Conservation (phyloP, 2,888 invertebrate genomes). For the Andrena praecox region DNA sequence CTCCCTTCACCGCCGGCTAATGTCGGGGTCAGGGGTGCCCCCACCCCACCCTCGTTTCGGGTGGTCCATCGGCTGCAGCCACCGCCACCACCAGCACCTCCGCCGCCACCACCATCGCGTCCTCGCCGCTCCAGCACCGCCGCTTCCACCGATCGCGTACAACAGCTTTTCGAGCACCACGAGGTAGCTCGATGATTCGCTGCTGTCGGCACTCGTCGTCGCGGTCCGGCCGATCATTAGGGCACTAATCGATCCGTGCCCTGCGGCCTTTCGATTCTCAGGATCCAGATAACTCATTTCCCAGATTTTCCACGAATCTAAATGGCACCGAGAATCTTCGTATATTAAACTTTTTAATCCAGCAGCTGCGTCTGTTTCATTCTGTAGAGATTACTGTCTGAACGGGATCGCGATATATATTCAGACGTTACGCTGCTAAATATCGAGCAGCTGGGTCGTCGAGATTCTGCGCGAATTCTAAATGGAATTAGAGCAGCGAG, state of each 20-base stretch:
- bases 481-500: too few relatives aligned
- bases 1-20: constrained; percentile 83
- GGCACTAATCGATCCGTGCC: not conserved
- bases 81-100: constrained; percentile 47
- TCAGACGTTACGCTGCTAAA: too few relatives aligned
- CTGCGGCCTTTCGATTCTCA: not conserved
- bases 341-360: too few relatives aligned
- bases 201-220: not conserved
- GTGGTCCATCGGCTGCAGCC: constrained; percentile 76
- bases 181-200: constrained; percentile 10
- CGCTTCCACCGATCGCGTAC: constrained; percentile 67
- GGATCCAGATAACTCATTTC: too few relatives aligned
- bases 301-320: too few relatives aligned
- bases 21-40: constrained; percentile 84
- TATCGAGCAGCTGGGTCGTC: too few relatives aligned
- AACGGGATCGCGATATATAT: too few relatives aligned
- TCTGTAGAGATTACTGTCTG: too few relatives aligned
- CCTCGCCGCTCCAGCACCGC: constrained; percentile 47
- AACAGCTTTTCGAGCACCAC: constrained; percentile 44
- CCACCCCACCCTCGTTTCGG: constrained; percentile 81
- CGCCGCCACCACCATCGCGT: constrained; percentile 43
- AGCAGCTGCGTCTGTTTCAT: too few relatives aligned
- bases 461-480: too few relatives aligned
- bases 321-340: too few relatives aligned
- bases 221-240: not conserved